A percentile compares a stretch with the other conserved stretches of the same genome.
Conservation (phyloP, 2,113 vertebrate species). For the Coracopsis vasa region DNA sequence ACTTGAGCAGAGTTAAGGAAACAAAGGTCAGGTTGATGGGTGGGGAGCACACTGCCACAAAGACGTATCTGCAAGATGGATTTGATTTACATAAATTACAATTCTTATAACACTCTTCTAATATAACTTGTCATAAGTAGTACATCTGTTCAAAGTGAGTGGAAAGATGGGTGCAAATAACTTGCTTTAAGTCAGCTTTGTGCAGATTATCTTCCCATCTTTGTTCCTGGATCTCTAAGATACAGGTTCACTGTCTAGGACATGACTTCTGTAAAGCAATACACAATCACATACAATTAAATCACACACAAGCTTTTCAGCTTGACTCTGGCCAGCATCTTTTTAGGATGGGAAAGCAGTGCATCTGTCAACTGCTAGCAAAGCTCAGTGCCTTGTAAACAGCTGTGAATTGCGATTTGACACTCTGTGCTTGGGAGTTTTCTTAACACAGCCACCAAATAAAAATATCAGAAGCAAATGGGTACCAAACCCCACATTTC, state of each 20-base stretch:
- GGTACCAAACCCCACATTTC: background rate
- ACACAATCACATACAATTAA: background rate
- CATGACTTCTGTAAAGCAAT: background rate
- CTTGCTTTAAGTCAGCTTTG: background rate
- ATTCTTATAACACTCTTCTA: constrained; percentile 33
- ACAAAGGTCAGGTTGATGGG: no score
- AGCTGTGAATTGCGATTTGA: background rate
- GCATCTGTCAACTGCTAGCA: background rate
- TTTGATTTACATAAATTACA: constrained; percentile 65
- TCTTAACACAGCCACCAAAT: constrained; percentile 29
- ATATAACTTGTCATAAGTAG: constrained; percentile 14
- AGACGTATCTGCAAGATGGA: constrained; percentile 56
- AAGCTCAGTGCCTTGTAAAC: background rate
- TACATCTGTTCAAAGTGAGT: background rate
- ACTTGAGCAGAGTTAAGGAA: no score
- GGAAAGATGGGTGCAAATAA: background rate
- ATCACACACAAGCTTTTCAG: background rate
- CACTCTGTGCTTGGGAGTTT: constrained; percentile 30
- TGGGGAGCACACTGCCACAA: background rate
- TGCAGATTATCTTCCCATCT: background rate
- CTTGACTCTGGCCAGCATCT: background rate
- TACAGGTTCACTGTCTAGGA: background rate
- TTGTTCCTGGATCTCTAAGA: background rate
- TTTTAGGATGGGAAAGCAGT: constrained; percentile 1
- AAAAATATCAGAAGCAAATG: constrained; percentile 37